Percentiles rank a stretch among this genome's conserved stretches.
Evolutionary conservation across 2,797 vertebrate genomes (phyloP).

Genomic region (Scolopax rusticola): DNA sequence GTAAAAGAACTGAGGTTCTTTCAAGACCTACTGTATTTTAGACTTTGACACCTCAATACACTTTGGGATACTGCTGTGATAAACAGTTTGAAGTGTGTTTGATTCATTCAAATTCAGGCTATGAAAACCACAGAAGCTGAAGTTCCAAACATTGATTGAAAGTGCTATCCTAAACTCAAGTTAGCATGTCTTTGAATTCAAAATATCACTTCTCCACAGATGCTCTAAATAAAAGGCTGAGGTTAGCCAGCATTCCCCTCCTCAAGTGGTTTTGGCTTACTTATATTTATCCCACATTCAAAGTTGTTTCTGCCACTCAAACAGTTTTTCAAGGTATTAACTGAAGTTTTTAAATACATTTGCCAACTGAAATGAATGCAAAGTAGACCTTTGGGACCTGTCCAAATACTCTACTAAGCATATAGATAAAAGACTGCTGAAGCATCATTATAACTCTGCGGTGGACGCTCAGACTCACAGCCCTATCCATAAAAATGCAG

Average conservation of each 20-base stretch:
- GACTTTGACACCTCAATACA: neutral
- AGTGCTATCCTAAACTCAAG: neutral
- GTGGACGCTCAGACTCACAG: neutral
- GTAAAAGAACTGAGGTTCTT: neutral
- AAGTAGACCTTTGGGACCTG: neutral
- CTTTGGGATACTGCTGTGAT: neutral
- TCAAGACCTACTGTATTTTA: neutral
- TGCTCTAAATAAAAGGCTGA: accelerated
- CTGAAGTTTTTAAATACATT: neutral
- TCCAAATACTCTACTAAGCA: neutral
- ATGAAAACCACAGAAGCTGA: neutral
- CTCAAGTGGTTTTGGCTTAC: neutral
- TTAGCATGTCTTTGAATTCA: neutral
- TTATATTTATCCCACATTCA: neutral
- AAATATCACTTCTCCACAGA: accelerated
- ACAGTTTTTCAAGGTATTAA: neutral
- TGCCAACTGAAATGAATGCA: neutral
- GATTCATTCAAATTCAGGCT: neutral
- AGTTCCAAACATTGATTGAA: neutral
- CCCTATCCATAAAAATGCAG: neutral
- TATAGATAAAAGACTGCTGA: neutral
- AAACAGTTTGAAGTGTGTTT: neutral
- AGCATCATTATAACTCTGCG: neutral
- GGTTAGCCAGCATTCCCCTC: neutral
- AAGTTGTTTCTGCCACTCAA: neutral